Conservation (phyloP, 1,140 invertebrate species). For the Drosophila kohkoa region DNA sequence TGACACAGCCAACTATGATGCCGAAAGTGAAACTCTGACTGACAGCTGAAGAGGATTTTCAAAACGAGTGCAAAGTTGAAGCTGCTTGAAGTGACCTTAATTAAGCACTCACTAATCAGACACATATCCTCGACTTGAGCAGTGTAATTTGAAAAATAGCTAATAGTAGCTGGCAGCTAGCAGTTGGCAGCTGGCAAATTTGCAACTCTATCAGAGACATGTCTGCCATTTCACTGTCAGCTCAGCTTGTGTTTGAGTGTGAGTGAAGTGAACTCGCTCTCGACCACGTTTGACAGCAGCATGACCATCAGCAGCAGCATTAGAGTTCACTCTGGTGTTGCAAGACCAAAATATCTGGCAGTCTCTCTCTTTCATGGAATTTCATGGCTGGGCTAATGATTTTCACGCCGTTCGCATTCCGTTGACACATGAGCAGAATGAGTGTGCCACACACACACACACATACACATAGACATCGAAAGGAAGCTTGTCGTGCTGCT, state of each 20-base stretch:
- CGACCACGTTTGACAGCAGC: conserved; percentile 42
- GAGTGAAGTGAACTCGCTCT: conserved; percentile 5
- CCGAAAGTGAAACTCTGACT: neutral
- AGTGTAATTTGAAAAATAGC: conserved; percentile 6
- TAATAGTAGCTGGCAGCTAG: neutral
- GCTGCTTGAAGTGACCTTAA: neutral
- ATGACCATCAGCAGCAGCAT: neutral
- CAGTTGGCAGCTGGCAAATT: neutral
- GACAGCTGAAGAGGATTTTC: neutral
- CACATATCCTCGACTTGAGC: neutral
- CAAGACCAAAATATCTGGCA: conserved; percentile 70
- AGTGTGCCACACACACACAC: neutral
- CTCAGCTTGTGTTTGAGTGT: conserved; percentile 1
- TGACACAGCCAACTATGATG: neutral
- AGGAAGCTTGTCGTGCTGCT: conserved; percentile 3
- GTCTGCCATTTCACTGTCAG: conserved; percentile 37
- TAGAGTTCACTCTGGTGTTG: conserved; percentile 47
- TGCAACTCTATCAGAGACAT: conserved; percentile 2
- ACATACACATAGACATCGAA: neutral
- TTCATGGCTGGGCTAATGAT: conserved; percentile 72
- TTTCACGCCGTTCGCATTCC: conserved; percentile 71
- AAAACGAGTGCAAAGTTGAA: neutral
- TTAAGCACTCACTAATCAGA: conserved; percentile 8
- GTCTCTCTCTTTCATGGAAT: conserved; percentile 64
- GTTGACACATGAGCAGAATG: conserved; percentile 62